Conservation (phyloP, 2,888 invertebrate species). For the Pheosia tremula region DNA sequence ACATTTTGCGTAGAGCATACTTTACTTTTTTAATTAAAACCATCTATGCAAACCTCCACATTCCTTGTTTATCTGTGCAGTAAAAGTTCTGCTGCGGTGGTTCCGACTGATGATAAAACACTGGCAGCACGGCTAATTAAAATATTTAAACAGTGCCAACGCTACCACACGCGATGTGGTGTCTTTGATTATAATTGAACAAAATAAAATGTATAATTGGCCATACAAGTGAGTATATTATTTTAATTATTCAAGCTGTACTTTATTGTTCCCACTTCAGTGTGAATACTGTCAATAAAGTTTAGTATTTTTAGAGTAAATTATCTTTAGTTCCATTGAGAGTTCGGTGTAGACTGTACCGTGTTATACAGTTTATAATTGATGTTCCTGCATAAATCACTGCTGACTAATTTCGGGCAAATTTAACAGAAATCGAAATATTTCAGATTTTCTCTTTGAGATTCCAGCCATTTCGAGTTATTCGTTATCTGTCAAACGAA, state of each 20-base stretch:
- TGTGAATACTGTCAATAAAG: no score
- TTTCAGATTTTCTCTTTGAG: neutral
- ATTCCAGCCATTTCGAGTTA: neutral
- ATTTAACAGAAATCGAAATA: conserved; percentile 6
- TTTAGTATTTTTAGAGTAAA: no score
- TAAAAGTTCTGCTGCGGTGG: conserved; percentile 12
- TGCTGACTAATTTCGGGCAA: neutral
- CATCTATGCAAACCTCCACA: neutral
- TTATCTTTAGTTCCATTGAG: no score
- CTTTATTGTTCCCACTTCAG: no score
- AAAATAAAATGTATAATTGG: conserved; percentile 8
- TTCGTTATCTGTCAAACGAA: neutral
- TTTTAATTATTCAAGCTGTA: conserved; percentile 5
- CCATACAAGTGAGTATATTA: neutral
- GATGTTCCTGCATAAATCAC: conserved; percentile 19
- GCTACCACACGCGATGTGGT: conserved; percentile 7
- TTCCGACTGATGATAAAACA: conserved; percentile 19
- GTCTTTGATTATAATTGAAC: conserved; percentile 18
- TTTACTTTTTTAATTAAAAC: neutral
- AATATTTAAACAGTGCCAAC: conserved; percentile 30
- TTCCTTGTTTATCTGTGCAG: conserved; percentile 7
- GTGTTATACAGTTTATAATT: neutral
- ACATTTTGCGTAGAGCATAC: neutral
- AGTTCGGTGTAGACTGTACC: neutral
- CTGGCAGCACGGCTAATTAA: conserved; percentile 25